Evolutionary conservation across 2,113 vertebrate genomes (phyloP).

Genomic region (Lamprotornis superbus): DNA sequence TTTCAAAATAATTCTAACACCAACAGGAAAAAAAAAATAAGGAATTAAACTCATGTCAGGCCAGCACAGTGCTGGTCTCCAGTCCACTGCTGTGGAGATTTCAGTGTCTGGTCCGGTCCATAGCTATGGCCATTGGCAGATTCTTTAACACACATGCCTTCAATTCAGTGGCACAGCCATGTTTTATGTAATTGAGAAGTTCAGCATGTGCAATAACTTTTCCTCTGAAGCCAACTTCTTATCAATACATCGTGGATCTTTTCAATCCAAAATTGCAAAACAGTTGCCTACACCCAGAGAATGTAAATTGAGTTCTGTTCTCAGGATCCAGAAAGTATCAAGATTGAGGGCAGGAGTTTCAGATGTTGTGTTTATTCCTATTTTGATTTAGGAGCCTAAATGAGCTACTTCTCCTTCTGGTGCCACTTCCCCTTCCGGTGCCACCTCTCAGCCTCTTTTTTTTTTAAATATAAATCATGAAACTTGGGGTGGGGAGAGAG

Average conservation of each 20-base stretch:
- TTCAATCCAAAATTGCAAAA: not conserved
- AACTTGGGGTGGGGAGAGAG: not conserved
- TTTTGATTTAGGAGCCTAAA: not conserved
- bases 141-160: not conserved
- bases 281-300: not conserved
- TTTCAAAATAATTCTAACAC: not conserved
- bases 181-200: not conserved
- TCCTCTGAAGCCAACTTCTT: not conserved
- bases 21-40: not conserved
- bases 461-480: not conserved
- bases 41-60: not conserved
- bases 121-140: accelerated
- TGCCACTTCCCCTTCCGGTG: not conserved
- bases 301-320: not conserved
- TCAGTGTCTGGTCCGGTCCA: accelerated
- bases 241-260: not conserved
- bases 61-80: not conserved
- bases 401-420: not conserved
- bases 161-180: not conserved
- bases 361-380: not conserved
- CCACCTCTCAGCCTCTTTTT: not conserved
- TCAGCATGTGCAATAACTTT: not conserved
- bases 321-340: not conserved
- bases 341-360: not conserved
- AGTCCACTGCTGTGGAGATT: not conserved